Base-by-base conservation (phyloP, 2,888 invertebrate genomes). In the Stratiomys singularior region DNA sequence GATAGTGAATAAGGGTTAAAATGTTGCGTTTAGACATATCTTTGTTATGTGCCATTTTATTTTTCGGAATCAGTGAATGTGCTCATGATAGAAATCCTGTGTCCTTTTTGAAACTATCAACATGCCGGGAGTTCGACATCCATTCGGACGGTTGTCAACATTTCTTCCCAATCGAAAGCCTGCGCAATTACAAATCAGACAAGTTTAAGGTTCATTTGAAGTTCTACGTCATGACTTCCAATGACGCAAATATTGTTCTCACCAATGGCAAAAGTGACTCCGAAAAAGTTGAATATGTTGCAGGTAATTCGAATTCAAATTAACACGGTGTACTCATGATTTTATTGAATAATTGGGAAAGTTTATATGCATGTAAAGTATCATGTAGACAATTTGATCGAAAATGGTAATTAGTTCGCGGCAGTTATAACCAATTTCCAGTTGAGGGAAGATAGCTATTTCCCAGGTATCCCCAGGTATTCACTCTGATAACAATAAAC, bases 241-340 rank as follows among this genome's bases (percentile, higher is more conserved):
- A 66, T 18, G 66, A 66, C 21, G 66, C 66, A 13, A 66, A 66
- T 18, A 66, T 66, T 37, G 66, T 66, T 1, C 18, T 66, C 15
- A 37, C 2, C 15, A 52, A 52, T 52, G 52, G 52, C 4, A 52
- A 52, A 52, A 52, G 7, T 4, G 52, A 15, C 15, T 3, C 15
- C 15, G 18, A 52, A 5, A 52, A 52, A 18, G 15, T 9, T 52
- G 52, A 52, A 52, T 52, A 52, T 18, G 52, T 52, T 52, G 52
- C 52, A n/a, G 52, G 52, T 52, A 52, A 52, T 52, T 37, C 15
- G 15, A 52, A 52, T 13, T 52, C 3, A 37, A 37, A n/a, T n/a
- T n/a, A n/a, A n/a, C n/a, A n/a, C n/a, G n/a, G n/a, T n/a, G n/a
- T n/a, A n/a, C n/a, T n/a, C n/a, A n/a, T n/a, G n/a, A n/a, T n/a